Evolutionary conservation across 2,797 vertebrate species (phyloP).

Genomic region (Takifugu rubripes): DNA sequence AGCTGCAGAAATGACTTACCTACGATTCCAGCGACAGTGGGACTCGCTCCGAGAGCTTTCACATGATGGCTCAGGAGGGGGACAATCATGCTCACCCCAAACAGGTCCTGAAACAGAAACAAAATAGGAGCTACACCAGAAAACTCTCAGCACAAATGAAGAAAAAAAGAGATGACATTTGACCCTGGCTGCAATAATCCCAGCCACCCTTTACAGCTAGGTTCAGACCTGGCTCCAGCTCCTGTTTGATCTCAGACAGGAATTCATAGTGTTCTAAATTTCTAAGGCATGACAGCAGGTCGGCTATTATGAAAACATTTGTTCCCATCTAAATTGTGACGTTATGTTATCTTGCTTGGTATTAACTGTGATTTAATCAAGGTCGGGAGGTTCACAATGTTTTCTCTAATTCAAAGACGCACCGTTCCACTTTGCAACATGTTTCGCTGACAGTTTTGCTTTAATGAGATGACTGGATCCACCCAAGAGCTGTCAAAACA

Average conservation of each 20-base stretch:
- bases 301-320: neutral
- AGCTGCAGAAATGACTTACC: constrained; percentile 70
- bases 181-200: neutral
- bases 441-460: constrained; percentile 31
- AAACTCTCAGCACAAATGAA: neutral
- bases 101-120: constrained; percentile 81
- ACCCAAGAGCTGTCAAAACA: constrained; percentile 24
- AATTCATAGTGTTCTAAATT: constrained; percentile 44
- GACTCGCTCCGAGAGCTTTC: constrained; percentile 90
- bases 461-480: constrained; percentile 2
- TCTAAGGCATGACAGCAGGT: neutral
- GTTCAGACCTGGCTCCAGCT: constrained; percentile 31
- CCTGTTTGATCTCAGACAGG: constrained; percentile 67
- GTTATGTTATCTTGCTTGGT: neutral
- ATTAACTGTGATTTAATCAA: neutral
- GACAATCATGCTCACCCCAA: constrained; percentile 96
- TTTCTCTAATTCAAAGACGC: neutral
- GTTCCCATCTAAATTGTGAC: neutral
- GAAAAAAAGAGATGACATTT: neutral
- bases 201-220: constrained; percentile 16
- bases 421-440: constrained; percentile 2
- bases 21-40: constrained; percentile 87
- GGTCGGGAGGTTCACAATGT: neutral
- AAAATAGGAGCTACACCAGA: neutral
- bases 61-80: constrained; percentile 91